Evolutionary conservation across 2,113 vertebrate species (phyloP).

Genomic region (Sander vitreus): DNA sequence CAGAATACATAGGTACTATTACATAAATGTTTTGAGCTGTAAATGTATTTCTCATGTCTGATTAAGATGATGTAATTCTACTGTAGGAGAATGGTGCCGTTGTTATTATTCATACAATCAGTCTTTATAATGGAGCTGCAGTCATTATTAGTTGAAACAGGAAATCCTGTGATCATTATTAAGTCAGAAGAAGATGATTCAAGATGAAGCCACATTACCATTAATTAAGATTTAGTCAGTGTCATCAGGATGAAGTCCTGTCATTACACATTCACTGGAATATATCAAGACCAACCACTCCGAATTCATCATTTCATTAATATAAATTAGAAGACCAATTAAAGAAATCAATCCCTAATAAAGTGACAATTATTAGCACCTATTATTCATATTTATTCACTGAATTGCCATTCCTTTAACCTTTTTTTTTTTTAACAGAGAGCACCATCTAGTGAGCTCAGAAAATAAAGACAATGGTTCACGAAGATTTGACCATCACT

Average conservation of each 20-base stretch:
- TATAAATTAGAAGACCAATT: slow-evolving; percentile 21
- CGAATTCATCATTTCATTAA: slow-evolving; percentile 10
- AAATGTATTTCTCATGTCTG: no score
- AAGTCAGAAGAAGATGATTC: background rate
- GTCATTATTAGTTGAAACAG: background rate
- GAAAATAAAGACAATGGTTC: no score
- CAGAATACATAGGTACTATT: background rate
- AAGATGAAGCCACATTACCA: slow-evolving; percentile 25
- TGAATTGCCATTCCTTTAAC: no score
- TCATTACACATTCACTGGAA: slow-evolving; percentile 20
- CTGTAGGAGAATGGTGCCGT: background rate
- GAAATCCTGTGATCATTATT: background rate
- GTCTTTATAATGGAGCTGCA: background rate
- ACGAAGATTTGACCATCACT: no score
- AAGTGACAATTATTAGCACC: background rate
- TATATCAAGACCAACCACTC: slow-evolving; percentile 4
- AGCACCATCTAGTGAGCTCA: no score
- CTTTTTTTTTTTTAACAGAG: no score
- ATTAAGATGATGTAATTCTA: background rate
- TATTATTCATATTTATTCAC: no score
- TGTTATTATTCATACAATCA: no score
- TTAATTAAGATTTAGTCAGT: slow-evolving; percentile 17
- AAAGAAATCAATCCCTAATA: background rate
- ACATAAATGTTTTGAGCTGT: background rate
- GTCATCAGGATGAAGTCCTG: slow-evolving; percentile 2